These are phyloP conservation scores for Oxyruncus cristatus DNA, from an alignment of 2,113 vertebrate species.

Conservation along the genomic window DNA sequence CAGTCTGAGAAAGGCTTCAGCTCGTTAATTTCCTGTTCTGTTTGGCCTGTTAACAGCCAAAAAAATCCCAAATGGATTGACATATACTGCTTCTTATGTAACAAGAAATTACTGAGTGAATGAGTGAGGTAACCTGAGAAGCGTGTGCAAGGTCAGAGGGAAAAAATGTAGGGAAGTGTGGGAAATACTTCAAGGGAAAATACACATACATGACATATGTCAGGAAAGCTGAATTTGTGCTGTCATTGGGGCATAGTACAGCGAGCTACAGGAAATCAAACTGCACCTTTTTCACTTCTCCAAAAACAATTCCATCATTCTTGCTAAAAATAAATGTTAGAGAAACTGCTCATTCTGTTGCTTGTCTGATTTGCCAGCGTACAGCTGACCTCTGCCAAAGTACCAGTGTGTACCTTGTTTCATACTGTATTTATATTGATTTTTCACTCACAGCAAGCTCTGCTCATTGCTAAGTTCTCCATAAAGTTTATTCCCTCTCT, in stretches of 20 bases:
- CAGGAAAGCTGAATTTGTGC: not conserved
- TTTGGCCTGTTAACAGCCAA: not conserved
- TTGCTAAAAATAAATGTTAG: not conserved
- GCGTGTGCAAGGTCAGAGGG: not conserved
- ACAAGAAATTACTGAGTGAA: not conserved
- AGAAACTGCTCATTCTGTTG: not conserved
- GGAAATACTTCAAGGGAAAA: not conserved
- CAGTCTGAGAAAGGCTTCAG: not conserved
- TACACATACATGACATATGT: not conserved
- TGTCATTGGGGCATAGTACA: not conserved
- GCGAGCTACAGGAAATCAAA: not conserved
- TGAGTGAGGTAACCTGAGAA: not conserved
- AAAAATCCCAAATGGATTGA: not conserved
- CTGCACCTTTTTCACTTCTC: not conserved
- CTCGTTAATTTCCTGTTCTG: not conserved
- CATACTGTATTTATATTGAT: slow-evolving; percentile 15
- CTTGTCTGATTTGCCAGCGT: not conserved
- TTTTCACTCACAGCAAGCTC: not conserved
- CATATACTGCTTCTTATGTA: not conserved
- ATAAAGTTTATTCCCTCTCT: not conserved
- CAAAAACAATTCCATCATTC: not conserved
- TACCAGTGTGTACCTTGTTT: not conserved
- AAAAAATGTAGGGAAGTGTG: not conserved
- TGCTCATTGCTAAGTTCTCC: not conserved
- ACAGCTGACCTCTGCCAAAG: not conserved